Base-by-base conservation (phyloP, 2,888 invertebrate species). In the Drosophila paramelanica region DNA sequence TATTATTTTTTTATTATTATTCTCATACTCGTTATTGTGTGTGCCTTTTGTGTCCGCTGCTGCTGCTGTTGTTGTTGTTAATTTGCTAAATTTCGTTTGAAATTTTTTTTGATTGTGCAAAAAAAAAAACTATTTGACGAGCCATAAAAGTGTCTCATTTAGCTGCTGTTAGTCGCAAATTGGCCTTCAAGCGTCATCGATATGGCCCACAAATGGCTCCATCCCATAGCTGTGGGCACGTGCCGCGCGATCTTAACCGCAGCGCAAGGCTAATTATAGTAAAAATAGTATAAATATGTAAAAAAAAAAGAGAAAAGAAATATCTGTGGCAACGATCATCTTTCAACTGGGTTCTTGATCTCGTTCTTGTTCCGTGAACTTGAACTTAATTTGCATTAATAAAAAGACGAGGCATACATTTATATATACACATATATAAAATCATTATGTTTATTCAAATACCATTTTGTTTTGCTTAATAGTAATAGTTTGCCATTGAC, bases 401-500 rank as follows among this genome's bases (percentile, higher is more conserved):
- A 23, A 56, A 56, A 50, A 61, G 42, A 20, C 60, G 31, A 52
- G 23, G 42, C n/a, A 49, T 20, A 51, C 5, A 46, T 47, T n/a
- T 10, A 43, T 69, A 59, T 64, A 88, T 59, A 82, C 67, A 85
- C 73, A 85, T 56, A 62, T 69, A 72, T 73, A 76, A 77, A 77
- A 74, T 75, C 27, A 49, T 62, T 20, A 45, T 52, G 58, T 78
- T 78, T 78, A 66, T 77, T 69, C 39, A 59, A 52, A 53, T 62
- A 61, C 31, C 36, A 36, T 36, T 36, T 36, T 36, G 36, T 36
- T 81, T 62, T 70, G 66, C 83, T 84, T 84, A 84, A 84, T 68
- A 80, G 47, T 84, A 84, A 88, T 84, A 84, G 83, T 82, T 88
- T 83, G 81, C 66, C 83, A 88, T 82, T 77, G 68, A 88, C 86